These are phyloP conservation scores for Atethmia centrago DNA, from an alignment of 2,888 invertebrate genomes.

Conservation along the genomic window DNA sequence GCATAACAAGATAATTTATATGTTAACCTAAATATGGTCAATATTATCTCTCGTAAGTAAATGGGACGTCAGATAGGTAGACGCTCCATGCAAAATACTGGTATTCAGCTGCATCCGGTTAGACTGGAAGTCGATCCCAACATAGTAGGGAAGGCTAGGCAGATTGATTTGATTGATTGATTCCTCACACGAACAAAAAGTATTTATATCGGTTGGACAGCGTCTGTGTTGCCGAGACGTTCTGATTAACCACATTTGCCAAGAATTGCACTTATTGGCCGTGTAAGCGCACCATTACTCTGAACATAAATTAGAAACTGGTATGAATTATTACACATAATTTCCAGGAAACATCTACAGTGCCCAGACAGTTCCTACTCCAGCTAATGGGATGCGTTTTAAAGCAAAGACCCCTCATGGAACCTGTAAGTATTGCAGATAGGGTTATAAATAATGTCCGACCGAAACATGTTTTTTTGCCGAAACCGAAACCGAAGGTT, in stretches of 20 bases:
- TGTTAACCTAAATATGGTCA: too few species aligned
- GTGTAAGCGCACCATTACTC: not conserved
- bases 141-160: not conserved
- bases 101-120: not conserved
- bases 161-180: not conserved
- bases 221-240: not conserved
- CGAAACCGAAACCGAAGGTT: too few species aligned
- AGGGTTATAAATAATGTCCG: not conserved
- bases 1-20: not conserved
- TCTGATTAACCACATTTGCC: not conserved
- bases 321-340: not conserved
- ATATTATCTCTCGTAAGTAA: not conserved
- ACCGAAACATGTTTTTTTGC: too few species aligned
- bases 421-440: slow-evolving; percentile 48
- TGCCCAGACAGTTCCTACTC: slow-evolving; percentile 57
- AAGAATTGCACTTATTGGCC: not conserved
- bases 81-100: not conserved
- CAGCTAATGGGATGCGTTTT: slow-evolving; percentile 47
- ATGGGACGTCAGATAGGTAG: not conserved
- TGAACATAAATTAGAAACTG: not conserved
- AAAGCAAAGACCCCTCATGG: slow-evolving; percentile 35
- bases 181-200: not conserved
- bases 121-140: not conserved
- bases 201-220: not conserved
- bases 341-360: slow-evolving; percentile 63